These are phyloP conservation scores for Sesia bembeciformis DNA, from an alignment of 2,888 invertebrate species.

Conservation along the genomic window DNA sequence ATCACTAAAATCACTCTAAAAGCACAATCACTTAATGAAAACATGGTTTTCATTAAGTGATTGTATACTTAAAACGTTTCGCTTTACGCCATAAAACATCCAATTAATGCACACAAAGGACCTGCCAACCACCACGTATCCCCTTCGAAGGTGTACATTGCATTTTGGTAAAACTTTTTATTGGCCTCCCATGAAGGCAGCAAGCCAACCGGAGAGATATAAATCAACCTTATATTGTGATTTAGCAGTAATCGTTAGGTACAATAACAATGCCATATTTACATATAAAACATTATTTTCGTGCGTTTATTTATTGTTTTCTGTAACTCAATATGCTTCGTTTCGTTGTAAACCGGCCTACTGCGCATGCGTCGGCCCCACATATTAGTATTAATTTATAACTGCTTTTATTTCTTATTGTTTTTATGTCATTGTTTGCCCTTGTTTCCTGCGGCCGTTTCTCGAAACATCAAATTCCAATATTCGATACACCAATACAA, in stretches of 20 bases:
- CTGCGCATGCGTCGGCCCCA: constrained; percentile 36
- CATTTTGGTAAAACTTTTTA: constrained; percentile 45
- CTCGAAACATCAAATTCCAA: not conserved
- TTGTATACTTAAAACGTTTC: too few relatives aligned
- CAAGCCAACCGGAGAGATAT: constrained; percentile 69
- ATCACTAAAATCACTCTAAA: too few relatives aligned
- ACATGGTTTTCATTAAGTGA: too few relatives aligned
- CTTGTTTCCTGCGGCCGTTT: not conserved
- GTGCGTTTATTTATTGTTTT: constrained; percentile 51
- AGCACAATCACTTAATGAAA: too few relatives aligned
- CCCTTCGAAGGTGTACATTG: not conserved
- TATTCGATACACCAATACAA: not conserved
- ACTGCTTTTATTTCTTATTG: constrained; percentile 22
- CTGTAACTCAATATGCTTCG: constrained; percentile 31
- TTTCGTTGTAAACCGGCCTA: constrained; percentile 26
- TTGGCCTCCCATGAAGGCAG: constrained; percentile 64
- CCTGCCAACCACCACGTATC: not conserved
- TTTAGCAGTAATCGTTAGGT: constrained; percentile 77
- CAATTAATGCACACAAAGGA: too few relatives aligned
- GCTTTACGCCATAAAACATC: too few relatives aligned
- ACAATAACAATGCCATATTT: constrained; percentile 74
- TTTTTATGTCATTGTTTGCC: not conserved
- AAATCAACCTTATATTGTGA: constrained; percentile 73
- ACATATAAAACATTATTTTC: constrained; percentile 71
- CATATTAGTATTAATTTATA: constrained; percentile 48